Evolutionary conservation across 2,888 invertebrate genomes (phyloP).

Genomic region (Drosophila algonquin): DNA sequence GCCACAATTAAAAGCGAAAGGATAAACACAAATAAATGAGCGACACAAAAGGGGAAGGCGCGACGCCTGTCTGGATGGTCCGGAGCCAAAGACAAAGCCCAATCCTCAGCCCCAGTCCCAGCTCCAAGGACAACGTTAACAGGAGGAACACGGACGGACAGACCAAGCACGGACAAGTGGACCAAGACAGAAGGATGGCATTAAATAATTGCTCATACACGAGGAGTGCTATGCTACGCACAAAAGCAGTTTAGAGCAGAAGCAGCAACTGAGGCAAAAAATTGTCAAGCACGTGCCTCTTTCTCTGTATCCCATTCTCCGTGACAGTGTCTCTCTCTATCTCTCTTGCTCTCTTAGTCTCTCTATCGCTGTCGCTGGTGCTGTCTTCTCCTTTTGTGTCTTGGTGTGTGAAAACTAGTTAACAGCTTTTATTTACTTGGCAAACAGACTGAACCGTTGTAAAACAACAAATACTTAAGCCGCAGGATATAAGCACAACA

Average conservation of each 20-base stretch:
- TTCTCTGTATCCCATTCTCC: not conserved
- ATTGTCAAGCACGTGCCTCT: conserved; percentile 38
- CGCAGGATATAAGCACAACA: conserved; percentile 52
- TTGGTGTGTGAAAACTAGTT: conserved; percentile 61
- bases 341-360: not conserved
- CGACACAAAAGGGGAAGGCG: conserved; percentile 58
- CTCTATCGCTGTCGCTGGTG: not conserved
- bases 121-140: conserved; percentile 25
- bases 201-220: conserved; percentile 63
- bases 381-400: conserved; percentile 12
- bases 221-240: conserved; percentile 39
- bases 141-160: not conserved
- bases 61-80: conserved; percentile 37
- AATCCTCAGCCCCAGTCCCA: not conserved
- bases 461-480: conserved; percentile 58
- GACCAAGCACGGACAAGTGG: not conserved
- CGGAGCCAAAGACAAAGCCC: conserved; percentile 20
- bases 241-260: conserved; percentile 28
- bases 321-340: not conserved
- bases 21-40: conserved; percentile 65
- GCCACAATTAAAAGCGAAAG: conserved; percentile 70
- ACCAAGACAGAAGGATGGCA: conserved; percentile 34
- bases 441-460: conserved; percentile 59
- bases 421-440: conserved; percentile 73
- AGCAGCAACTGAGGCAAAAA: conserved; percentile 34